phyloP scores from a whole-genome alignment of 2,113 vertebrate genomes.

The Campylomormyrus tamandua region DNA sequence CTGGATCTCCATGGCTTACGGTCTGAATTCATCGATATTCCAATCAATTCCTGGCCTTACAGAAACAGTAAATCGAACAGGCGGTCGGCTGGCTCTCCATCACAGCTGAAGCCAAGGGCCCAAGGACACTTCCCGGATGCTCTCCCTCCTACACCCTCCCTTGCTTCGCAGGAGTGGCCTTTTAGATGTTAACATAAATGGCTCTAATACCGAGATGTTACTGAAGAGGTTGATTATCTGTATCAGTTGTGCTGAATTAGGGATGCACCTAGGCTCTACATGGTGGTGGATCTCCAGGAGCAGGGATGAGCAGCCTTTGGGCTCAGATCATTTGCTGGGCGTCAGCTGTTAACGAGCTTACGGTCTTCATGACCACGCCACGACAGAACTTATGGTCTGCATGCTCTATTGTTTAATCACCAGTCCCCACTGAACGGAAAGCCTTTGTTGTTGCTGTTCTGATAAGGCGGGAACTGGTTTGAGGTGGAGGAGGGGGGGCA shows the following conservation, averaged over 20 bases:
- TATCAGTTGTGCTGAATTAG: background rate
- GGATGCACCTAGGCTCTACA: background rate
- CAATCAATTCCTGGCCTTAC: background rate
- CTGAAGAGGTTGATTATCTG: background rate
- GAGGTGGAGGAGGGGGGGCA: background rate
- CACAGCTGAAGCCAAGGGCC: background rate
- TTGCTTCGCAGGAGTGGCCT: background rate
- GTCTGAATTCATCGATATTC: background rate
- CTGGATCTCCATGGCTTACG: background rate
- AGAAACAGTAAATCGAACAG: background rate
- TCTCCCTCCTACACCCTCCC: background rate
- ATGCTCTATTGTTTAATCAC: background rate
- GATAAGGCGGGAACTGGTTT: background rate
- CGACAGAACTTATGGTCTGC: background rate
- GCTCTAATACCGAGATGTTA: background rate
- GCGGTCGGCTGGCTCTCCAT: background rate
- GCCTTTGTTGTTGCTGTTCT: background rate
- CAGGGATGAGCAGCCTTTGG: background rate
- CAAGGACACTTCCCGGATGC: background rate
- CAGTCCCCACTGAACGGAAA: background rate
- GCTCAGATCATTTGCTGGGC: background rate
- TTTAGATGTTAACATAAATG: background rate
- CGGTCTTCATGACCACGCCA: background rate
- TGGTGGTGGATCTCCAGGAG: background rate
- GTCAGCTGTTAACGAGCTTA: background rate